A percentile compares a stretch with the other conserved stretches of the same genome.
These are phyloP conservation scores for Gadus macrocephalus DNA, from an alignment of 2,113 vertebrate genomes.

Conservation along the genomic window DNA sequence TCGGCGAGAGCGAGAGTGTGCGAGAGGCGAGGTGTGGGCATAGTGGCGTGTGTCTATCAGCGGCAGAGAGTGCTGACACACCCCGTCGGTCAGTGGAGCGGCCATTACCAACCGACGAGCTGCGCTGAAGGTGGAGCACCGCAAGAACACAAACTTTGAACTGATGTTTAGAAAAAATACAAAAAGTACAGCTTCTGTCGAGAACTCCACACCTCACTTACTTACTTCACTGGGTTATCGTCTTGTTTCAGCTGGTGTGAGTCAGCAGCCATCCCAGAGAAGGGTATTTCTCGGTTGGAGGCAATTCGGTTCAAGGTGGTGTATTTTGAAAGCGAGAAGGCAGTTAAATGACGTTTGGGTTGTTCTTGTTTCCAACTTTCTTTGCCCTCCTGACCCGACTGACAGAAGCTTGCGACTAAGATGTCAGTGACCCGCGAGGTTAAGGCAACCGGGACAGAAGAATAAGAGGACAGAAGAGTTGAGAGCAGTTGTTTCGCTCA, in stretches of 20 bases:
- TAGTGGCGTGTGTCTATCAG: neutral
- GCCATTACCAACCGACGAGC: constrained; percentile 21
- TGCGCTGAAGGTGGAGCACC: constrained; percentile 18
- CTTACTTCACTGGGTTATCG: constrained; percentile 41
- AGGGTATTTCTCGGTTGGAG: constrained; percentile 21
- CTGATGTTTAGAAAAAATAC: neutral
- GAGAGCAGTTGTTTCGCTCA: too few relatives aligned
- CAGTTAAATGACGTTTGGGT: too few relatives aligned
- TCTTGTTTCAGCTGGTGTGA: constrained; percentile 41
- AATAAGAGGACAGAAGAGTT: too few relatives aligned
- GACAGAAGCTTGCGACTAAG: too few relatives aligned
- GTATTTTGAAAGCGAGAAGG: too few relatives aligned
- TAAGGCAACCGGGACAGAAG: too few relatives aligned
- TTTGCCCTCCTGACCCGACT: too few relatives aligned
- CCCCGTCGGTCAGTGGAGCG: neutral
- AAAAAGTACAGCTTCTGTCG: constrained; percentile 19
- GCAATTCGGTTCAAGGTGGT: neutral
- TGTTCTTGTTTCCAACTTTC: too few relatives aligned
- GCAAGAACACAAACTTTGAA: neutral
- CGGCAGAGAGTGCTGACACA: neutral
- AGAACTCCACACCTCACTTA: constrained; percentile 40
- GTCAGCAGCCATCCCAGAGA: constrained; percentile 31
- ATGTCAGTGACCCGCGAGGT: too few relatives aligned
- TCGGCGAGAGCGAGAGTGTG: constrained; percentile 43
- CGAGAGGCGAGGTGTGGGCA: neutral